Base-by-base conservation (phyloP, 2,797 vertebrate genomes). In the Notoglanidium macrostoma region DNA sequence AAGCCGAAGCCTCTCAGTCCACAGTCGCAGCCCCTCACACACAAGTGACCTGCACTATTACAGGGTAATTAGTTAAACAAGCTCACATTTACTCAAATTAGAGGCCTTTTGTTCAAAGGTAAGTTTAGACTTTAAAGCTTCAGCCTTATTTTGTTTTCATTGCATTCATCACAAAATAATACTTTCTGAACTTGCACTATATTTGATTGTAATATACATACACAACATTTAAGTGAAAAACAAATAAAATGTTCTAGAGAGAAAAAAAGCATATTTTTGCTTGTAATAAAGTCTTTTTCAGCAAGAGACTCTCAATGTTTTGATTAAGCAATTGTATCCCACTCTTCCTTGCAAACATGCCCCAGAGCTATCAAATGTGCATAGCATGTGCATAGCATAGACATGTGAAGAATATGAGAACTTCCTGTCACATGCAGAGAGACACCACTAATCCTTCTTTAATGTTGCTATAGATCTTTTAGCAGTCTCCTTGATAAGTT, bases 1-100 rank as follows among this genome's bases (percentile, higher is more conserved):
- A 83, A 9, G 87, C 57, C 26, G 7, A 86, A 51, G 26, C 40
- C 68, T 67, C 54, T 44, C 26, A 17, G 68, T 85, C 73, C 23
- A 61, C 65, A 61, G 70, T 82, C n/a, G n/a, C 55, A 55, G 29
- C 49, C 85, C 19, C 79, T 86, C 40, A 72, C 21, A 83, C 23
- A 70, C 72, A 32, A 83, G 65, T 86, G 80, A 88, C 85, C 88
- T 72, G 55, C 72, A 77, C 80, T 63, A 77, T 70, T 83, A 84
- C 46, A 65, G 55, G 54, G 80, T 40, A 83, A 79, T 86, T 86
- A 86, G 63, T 83, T 76, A 78, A 70, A 88, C 59, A 68, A 26
- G 78, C 59, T 80, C 51, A 78, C 72, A 55, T 83, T 88, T 70
- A 78, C 70, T 82, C 19, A 65, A 82, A 88, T 54, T 55, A 86